phyloP scores from a whole-genome alignment of 2,113 vertebrate species.

The Crotophaga sulcirostris region DNA sequence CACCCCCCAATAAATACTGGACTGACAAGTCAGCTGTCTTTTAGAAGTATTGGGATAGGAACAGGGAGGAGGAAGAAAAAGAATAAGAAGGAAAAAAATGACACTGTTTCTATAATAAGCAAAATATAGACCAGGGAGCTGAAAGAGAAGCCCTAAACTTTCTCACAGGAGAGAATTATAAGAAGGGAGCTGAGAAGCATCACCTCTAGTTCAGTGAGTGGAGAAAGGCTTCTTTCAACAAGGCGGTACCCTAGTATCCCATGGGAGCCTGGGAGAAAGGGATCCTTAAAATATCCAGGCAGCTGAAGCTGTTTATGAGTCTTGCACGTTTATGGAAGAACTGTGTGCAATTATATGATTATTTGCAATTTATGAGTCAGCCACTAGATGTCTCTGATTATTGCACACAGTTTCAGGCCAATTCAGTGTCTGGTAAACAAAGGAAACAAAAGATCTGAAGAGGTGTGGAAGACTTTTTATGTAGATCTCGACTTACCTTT shows the following conservation, averaged over 20 bases:
- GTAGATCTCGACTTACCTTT: not conserved
- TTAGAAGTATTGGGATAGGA: not conserved
- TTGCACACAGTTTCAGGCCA: not conserved
- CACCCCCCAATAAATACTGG: too few relatives aligned
- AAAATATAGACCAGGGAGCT: not conserved
- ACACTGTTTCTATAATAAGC: not conserved
- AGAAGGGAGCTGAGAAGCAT: not conserved
- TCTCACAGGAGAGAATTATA: not conserved
- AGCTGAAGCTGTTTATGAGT: not conserved
- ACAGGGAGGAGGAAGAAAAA: not conserved
- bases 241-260: not conserved
- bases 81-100: not conserved
- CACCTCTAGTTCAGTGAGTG: not conserved
- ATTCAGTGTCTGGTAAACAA: conserved; percentile 13
- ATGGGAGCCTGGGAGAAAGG: not conserved
- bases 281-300: not conserved
- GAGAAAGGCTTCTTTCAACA: not conserved
- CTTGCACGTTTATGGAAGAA: not conserved
- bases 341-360: not conserved
- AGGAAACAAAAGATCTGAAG: not conserved
- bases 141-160: not conserved
- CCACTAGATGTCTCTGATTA: conserved; percentile 67
- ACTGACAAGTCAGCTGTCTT: not conserved
- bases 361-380: conserved; percentile 26
- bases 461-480: not conserved